Evolutionary conservation across 64 coral and sea anemone species (phyloP).

Genomic region (Astreopora myriophthalma): DNA sequence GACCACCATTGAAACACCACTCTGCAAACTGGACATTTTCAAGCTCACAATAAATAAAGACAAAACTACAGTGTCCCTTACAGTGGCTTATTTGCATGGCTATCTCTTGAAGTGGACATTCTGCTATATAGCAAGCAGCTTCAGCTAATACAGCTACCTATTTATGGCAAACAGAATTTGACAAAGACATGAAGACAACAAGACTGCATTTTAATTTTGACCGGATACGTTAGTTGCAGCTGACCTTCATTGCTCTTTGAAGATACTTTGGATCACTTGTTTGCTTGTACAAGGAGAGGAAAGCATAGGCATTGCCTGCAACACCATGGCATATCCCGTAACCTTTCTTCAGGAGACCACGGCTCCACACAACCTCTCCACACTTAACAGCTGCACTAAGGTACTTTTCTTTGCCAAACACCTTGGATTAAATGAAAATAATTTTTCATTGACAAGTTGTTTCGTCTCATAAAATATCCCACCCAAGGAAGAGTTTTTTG

Average conservation of each 20-base stretch:
- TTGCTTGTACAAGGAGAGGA: conserved; percentile 79
- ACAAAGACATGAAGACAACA: too few species aligned
- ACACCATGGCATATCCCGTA: conserved; percentile 98
- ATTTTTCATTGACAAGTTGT: not conserved
- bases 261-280: conserved; percentile 83
- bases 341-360: conserved; percentile 91
- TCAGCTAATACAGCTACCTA: too few species aligned
- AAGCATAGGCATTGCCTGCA: conserved; percentile 90
- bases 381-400: conserved; percentile 80
- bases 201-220: too few species aligned
- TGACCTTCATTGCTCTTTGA: conserved; percentile 76
- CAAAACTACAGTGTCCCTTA: not conserved
- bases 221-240: not conserved
- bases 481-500: too few species aligned
- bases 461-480: too few species aligned
- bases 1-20: conserved; percentile 93
- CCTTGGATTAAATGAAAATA: conserved; percentile 28
- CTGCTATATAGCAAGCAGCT: too few species aligned
- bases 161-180: not conserved
- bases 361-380: conserved; percentile 86
- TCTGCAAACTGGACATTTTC: conserved; percentile 88
- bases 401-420: conserved; percentile 88
- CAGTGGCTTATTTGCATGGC: not conserved
- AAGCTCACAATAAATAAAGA: not conserved
- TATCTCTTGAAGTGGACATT: too few species aligned